These are phyloP conservation scores for Neomonachus schauinslandi DNA, from an alignment of 2,113 vertebrate species.

Conservation along the genomic window DNA sequence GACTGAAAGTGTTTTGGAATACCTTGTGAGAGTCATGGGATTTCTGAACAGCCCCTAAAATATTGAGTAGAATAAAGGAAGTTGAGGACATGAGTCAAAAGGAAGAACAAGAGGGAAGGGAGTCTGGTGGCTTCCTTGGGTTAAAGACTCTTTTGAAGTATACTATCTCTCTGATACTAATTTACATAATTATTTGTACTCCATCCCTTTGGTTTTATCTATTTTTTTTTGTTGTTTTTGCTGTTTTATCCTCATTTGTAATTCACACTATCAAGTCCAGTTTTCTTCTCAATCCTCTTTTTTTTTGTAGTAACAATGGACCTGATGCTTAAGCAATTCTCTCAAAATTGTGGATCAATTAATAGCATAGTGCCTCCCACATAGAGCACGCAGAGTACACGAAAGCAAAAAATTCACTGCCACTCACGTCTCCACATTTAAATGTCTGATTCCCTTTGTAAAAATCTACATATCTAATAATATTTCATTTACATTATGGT, in stretches of 20 bases:
- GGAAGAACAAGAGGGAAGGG: background rate
- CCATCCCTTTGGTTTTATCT: background rate
- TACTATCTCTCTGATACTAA: background rate
- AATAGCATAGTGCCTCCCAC: background rate
- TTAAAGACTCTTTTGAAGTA: background rate
- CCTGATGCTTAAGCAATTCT: background rate
- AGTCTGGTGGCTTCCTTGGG: background rate
- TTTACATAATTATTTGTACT: background rate
- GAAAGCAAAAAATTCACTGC: background rate
- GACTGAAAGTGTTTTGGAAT: background rate
- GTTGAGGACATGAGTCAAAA: background rate
- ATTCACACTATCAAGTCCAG: background rate
- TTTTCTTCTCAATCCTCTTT: background rate
- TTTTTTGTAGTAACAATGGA: background rate
- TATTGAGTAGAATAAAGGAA: background rate
- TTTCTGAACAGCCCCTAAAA: background rate
- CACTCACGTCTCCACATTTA: background rate
- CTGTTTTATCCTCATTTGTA: background rate
- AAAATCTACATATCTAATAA: background rate
- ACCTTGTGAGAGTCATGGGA: background rate
- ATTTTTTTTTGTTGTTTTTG: background rate
- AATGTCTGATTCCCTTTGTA: background rate
- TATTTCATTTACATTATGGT: background rate
- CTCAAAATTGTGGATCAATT: background rate
- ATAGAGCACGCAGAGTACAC: background rate